Percentiles rank a stretch among this genome's conserved stretches.
These are phyloP conservation scores for Dicyrtomina minuta DNA, from an alignment of 2,888 invertebrate species.

Conservation along the genomic window DNA sequence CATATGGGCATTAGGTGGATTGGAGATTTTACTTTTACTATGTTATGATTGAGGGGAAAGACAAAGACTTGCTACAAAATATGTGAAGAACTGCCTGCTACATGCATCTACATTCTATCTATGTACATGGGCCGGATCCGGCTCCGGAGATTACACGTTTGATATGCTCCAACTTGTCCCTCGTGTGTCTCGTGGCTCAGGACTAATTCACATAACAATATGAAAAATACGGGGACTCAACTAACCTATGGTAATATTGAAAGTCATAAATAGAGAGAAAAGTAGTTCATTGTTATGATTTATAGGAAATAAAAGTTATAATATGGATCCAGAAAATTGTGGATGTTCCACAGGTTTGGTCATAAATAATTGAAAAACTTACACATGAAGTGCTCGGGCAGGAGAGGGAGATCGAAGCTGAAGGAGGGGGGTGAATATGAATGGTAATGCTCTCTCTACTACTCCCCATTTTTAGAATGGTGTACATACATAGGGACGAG, in stretches of 20 bases:
- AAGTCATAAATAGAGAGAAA: slow-evolving; percentile 1
- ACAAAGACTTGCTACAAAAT: too few relatives aligned
- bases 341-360: slow-evolving; percentile 49
- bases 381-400: neutral
- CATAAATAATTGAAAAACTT: slow-evolving; percentile 52
- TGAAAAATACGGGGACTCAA: neutral
- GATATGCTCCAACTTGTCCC: too few relatives aligned
- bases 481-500: slow-evolving; percentile 3
- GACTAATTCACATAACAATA: neutral
- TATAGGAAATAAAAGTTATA: neutral
- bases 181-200: too few relatives aligned
- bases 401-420: neutral
- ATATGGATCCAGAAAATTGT: neutral
- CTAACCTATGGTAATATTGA: neutral
- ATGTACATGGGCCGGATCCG: too few relatives aligned
- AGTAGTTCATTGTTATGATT: too few relatives aligned
- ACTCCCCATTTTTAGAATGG: neutral
- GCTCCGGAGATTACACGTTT: too few relatives aligned
- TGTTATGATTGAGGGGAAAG: too few relatives aligned
- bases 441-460: neutral
- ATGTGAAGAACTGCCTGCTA: too few relatives aligned
- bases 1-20: too few relatives aligned
- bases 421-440: neutral
- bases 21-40: too few relatives aligned
- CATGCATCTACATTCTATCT: too few relatives aligned